These are phyloP conservation scores for Phylloscopus trochiloides DNA, from an alignment of 2,113 vertebrate species.

Conservation along the genomic window DNA sequence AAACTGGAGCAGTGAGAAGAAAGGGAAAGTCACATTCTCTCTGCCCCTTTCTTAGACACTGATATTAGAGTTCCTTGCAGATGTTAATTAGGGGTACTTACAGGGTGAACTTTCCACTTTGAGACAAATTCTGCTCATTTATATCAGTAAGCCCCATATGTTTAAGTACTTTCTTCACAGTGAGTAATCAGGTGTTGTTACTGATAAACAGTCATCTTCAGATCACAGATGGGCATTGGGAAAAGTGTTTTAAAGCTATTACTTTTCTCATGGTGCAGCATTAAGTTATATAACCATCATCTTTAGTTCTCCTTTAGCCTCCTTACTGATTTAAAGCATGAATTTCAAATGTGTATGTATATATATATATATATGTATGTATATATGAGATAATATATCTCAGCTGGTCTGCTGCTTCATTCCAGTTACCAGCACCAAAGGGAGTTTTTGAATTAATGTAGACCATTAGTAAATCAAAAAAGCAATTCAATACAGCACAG, in stretches of 20 bases:
- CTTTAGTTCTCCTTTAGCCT: background rate
- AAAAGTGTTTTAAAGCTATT: background rate
- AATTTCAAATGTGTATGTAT: background rate
- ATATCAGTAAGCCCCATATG: background rate
- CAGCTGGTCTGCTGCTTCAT: background rate
- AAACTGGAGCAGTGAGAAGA: background rate
- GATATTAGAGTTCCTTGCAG: background rate
- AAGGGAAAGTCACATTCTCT: background rate
- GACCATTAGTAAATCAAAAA: conserved; percentile 51
- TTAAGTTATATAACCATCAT: background rate
- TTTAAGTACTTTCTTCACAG: background rate
- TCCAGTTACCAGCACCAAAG: background rate
- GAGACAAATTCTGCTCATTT: background rate
- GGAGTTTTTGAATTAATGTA: conserved; percentile 48
- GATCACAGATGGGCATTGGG: background rate
- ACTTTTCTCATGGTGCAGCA: background rate
- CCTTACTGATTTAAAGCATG: background rate
- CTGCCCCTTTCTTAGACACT: background rate
- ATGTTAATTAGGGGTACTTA: background rate
- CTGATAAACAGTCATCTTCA: background rate
- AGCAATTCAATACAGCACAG: conserved; percentile 14
- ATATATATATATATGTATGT: background rate
- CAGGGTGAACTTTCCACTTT: background rate
- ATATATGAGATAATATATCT: background rate
- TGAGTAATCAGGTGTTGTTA: background rate